phyloP scores from a whole-genome alignment of 1,140 invertebrate genomes.

The Chrysomallon squamiferum region DNA sequence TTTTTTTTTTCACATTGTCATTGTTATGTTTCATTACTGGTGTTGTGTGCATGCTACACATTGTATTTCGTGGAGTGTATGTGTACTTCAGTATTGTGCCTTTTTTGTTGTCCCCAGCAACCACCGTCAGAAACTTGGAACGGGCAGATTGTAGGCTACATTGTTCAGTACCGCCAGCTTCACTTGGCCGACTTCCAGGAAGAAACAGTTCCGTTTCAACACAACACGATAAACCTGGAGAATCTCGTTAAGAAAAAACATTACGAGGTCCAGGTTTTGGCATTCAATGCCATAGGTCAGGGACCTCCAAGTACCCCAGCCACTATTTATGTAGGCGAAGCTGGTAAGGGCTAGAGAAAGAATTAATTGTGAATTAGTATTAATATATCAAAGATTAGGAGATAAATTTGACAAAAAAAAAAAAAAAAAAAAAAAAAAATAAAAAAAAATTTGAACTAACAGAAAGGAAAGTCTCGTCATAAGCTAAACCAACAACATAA shows the following conservation, averaged over 20 bases:
- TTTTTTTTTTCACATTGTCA: too few species aligned
- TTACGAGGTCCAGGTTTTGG: constrained; percentile 95
- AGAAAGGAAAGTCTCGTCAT: neutral
- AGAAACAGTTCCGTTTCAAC: constrained; percentile 28
- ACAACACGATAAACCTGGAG: constrained; percentile 19
- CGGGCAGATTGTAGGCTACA: constrained; percentile 90
- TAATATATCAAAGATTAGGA: too few species aligned
- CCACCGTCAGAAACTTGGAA: constrained; percentile 85
- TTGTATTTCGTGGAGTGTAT: neutral
- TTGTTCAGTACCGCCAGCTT: constrained; percentile 68
- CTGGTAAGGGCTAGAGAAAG: constrained; percentile 60
- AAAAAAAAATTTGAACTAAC: too few species aligned
- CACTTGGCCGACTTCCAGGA: constrained; percentile 43
- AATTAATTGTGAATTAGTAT: too few species aligned
- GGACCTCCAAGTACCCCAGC: constrained; percentile 88
- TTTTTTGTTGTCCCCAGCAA: constrained; percentile 35
- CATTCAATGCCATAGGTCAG: constrained; percentile 94
- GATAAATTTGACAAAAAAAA: too few species aligned
- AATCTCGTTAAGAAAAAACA: constrained; percentile 66
- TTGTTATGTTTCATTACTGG: neutral
- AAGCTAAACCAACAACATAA: too few species aligned
- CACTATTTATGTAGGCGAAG: constrained; percentile 94
- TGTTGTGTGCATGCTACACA: neutral
- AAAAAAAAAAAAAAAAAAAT: too few species aligned
- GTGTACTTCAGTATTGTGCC: neutral